A percentile compares a stretch with the other conserved stretches of the same genome.
Conservation (phyloP, 2,113 vertebrate species). For the Tricholaema leucomelas region DNA sequence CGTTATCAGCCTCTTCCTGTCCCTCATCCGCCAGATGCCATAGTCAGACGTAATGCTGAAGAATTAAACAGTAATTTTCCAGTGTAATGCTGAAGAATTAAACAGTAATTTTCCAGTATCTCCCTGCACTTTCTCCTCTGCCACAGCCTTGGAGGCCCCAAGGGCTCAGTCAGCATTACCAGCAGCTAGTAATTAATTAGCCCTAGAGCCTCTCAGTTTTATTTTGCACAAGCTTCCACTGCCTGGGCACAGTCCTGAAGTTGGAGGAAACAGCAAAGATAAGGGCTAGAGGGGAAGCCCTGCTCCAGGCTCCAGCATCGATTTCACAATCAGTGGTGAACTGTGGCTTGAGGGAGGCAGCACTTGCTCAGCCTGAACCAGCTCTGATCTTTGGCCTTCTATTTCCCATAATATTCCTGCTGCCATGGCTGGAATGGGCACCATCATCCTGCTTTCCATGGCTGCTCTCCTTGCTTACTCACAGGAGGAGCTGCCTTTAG, state of each 20-base stretch:
- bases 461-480: background rate
- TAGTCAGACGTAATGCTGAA: background rate
- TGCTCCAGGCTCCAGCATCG: background rate
- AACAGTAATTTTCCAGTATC: conserved; percentile 56
- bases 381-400: background rate
- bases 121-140: conserved; percentile 9
- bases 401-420: background rate
- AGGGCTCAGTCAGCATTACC: background rate
- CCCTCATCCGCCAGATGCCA: background rate
- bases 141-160: background rate
- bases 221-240: background rate
- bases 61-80: conserved; percentile 48
- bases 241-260: background rate
- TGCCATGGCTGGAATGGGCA: background rate
- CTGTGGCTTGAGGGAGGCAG: background rate
- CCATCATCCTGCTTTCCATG: background rate
- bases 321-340: background rate
- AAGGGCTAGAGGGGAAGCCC: background rate
- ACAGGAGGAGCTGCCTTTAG: background rate
- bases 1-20: background rate
- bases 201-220: background rate
- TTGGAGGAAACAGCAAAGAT: background rate
- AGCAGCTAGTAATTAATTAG: conserved; percentile 51
- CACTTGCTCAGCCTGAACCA: background rate
- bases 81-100: background rate